Evolutionary conservation across 2,797 vertebrate genomes (phyloP).

Genomic region (Alcedo atthis): DNA sequence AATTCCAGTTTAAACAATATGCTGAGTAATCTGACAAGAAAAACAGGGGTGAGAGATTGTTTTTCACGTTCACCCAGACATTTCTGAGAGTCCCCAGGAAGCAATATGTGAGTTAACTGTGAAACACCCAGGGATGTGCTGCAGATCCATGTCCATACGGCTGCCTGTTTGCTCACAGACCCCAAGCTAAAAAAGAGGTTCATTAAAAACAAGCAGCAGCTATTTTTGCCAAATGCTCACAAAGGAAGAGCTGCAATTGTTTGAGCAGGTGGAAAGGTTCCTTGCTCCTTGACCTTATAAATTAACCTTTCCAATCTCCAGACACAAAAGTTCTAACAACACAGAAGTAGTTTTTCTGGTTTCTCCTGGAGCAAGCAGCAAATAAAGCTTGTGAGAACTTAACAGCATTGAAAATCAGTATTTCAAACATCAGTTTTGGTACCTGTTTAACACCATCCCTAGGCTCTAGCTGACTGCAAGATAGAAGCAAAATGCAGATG

Average conservation of each 20-base stretch:
- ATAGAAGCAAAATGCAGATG: neutral
- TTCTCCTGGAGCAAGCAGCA: neutral
- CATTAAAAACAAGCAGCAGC: neutral
- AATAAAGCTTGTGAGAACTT: neutral
- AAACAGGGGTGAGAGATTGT: neutral
- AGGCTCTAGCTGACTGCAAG: neutral
- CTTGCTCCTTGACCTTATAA: constrained; percentile 3
- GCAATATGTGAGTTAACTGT: neutral
- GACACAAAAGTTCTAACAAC: neutral
- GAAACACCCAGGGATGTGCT: neutral
- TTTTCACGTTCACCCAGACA: neutral
- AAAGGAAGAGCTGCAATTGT: constrained; percentile 5
- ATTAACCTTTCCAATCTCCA: constrained; percentile 13
- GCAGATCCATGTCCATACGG: neutral
- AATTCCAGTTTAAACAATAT: neutral
- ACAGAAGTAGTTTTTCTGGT: neutral
- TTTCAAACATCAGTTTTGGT: neutral
- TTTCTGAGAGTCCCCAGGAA: neutral
- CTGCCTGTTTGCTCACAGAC: neutral
- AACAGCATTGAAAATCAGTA: neutral
- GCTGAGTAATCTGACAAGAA: neutral
- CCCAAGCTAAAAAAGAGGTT: neutral
- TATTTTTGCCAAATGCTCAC: neutral
- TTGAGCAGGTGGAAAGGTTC: constrained; percentile 29
- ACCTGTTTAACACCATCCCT: neutral